Evolutionary conservation across 2,797 vertebrate genomes (phyloP).

Genomic region (Megalops cyprinoides): DNA sequence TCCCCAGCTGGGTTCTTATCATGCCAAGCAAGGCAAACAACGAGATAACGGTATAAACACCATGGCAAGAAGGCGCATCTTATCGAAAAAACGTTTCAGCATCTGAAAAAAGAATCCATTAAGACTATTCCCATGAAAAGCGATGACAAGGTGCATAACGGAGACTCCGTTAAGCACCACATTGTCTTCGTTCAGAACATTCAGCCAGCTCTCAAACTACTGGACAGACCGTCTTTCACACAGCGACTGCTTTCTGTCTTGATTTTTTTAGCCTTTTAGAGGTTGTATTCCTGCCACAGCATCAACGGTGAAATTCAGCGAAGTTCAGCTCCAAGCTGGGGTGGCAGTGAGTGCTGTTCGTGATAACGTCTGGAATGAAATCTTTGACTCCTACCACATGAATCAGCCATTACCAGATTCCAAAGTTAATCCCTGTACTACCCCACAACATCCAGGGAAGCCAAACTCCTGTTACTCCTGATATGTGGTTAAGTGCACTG

Average conservation of each 20-base stretch:
- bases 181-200: neutral
- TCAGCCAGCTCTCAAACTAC: neutral
- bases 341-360: no score
- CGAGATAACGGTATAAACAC: neutral
- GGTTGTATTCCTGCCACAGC: neutral
- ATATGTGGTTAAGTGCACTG: neutral
- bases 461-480: neutral
- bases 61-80: neutral
- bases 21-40: neutral
- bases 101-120: neutral
- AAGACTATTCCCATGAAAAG: conserved; percentile 43
- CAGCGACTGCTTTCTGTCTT: neutral
- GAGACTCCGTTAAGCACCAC: neutral
- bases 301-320: neutral
- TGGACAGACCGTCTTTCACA: neutral
- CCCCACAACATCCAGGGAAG: neutral
- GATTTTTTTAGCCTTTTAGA: neutral
- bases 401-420: neutral
- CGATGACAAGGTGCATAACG: conserved; percentile 28
- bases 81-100: neutral
- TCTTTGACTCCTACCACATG: neutral
- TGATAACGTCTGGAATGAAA: conserved; percentile 8
- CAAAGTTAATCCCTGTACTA: neutral
- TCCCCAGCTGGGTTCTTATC: neutral
- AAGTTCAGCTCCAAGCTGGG: neutral